phyloP scores from a whole-genome alignment of 1,140 invertebrate genomes.

The Drosophila repletoides region DNA sequence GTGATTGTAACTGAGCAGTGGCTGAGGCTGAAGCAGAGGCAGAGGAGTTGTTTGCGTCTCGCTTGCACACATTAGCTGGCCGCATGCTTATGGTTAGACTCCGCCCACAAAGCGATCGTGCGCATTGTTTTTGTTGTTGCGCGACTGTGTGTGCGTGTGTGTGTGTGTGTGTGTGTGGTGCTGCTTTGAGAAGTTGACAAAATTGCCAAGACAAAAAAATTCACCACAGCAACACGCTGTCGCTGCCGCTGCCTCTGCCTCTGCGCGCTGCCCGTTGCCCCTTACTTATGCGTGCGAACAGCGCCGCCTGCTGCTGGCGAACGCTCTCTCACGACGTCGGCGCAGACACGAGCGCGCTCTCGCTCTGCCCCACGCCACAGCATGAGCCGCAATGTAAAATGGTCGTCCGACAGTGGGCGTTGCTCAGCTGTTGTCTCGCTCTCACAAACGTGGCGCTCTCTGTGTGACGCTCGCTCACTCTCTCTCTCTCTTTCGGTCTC shows the following conservation, averaged over 20 bases:
- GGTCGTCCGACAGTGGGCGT: conserved; percentile 67
- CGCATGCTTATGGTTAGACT: conserved; percentile 28
- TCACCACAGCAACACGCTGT: conserved; percentile 23
- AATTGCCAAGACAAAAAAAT: conserved; percentile 18
- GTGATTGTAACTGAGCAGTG: too few relatives aligned
- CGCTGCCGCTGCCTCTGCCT: neutral
- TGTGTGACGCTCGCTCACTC: neutral
- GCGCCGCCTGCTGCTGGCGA: conserved; percentile 12
- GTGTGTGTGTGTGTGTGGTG: neutral
- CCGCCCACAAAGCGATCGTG: conserved; percentile 73
- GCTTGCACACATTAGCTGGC: conserved; percentile 22
- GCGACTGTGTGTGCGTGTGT: neutral
- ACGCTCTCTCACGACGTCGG: conserved; percentile 26
- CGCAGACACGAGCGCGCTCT: conserved; percentile 33
- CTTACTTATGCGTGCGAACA: conserved; percentile 37
- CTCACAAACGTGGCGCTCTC: neutral
- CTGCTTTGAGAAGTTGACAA: conserved; percentile 26
- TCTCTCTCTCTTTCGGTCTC: neutral
- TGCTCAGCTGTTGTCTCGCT: conserved; percentile 50
- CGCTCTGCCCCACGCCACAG: conserved; percentile 34
- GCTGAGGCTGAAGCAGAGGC: neutral
- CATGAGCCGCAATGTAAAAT: conserved; percentile 60
- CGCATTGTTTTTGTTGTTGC: conserved; percentile 51
- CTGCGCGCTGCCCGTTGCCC: neutral
- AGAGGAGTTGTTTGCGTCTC: conserved; percentile 39